Percentiles rank a stretch among this genome's conserved stretches.
Evolutionary conservation across 64 coral and sea anemone species (phyloP).

Genomic region (Actinia tenebrosa): DNA sequence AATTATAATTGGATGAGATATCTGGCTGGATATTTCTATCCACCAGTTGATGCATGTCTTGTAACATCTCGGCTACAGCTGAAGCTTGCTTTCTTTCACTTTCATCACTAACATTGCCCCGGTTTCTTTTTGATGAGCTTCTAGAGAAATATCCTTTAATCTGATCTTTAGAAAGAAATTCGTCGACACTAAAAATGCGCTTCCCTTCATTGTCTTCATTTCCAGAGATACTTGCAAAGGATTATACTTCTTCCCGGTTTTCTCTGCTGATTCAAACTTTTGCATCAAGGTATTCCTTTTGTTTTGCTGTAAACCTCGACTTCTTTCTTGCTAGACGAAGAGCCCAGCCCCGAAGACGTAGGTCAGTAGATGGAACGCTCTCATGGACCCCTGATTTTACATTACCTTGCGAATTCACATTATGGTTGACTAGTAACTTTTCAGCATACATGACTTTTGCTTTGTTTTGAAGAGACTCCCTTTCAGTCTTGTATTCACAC

Average conservation of each 20-base stretch:
- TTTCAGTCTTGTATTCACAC: constrained; percentile 13
- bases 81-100: neutral
- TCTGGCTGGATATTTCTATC: neutral
- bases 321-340: constrained; percentile 41
- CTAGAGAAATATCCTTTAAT: constrained; percentile 1
- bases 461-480: constrained; percentile 7
- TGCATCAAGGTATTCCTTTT: constrained; percentile 53
- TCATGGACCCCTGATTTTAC: neutral
- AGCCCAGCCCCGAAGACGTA: constrained; percentile 58
- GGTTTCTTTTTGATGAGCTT: neutral
- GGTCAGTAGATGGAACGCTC: constrained; percentile 13
- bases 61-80: neutral
- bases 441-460: neutral
- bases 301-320: constrained; percentile 45
- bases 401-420: neutral
- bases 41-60: neutral
- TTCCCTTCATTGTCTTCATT: constrained; percentile 69
- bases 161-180: constrained; percentile 40
- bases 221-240: constrained; percentile 47
- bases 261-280: constrained; percentile 72
- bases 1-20: neutral
- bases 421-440: neutral
- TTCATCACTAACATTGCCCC: neutral
- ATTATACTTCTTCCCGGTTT: constrained; percentile 64
- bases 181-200: constrained; percentile 43